Conservation (phyloP, 2,888 invertebrate species). For the Cremastinae sp. region DNA sequence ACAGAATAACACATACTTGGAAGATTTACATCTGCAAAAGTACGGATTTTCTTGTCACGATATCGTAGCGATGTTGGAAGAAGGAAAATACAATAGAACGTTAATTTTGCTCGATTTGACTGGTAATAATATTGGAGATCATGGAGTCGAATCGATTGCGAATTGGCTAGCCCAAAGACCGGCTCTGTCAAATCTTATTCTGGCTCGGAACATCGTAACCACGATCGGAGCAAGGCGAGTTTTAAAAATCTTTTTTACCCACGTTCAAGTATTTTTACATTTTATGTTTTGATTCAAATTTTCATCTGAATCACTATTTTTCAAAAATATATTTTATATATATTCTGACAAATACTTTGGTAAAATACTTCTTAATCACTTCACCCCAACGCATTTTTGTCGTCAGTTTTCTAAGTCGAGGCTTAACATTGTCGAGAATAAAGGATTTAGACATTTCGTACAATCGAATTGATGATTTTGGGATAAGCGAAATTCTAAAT, state of each 20-base stretch:
- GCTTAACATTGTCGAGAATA: slow-evolving; percentile 83
- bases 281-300: no score
- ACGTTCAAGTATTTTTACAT: no score
- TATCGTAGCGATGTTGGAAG: slow-evolving; percentile 82
- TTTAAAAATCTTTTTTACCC: slow-evolving; percentile 25
- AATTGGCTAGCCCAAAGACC: slow-evolving; percentile 82
- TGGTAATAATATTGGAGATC: slow-evolving; percentile 83
- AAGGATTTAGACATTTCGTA: slow-evolving; percentile 82
- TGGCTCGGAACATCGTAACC: slow-evolving; percentile 83
- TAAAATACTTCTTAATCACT: neutral
- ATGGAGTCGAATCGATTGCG: slow-evolving; percentile 82
- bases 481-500: slow-evolving; percentile 82
- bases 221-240: slow-evolving; percentile 82
- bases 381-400: neutral
- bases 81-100: slow-evolving; percentile 81
- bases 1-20: slow-evolving; percentile 79
- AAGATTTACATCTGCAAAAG: slow-evolving; percentile 84
- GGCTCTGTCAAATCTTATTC: slow-evolving; percentile 81
- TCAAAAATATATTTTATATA: no score
- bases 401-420: slow-evolving; percentile 81
- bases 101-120: slow-evolving; percentile 83
- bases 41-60: slow-evolving; percentile 84
- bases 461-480: slow-evolving; percentile 82
- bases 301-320: no score
- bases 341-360: neutral